These are phyloP conservation scores for Anoplolepis gracilipes DNA, from an alignment of 1,140 invertebrate genomes.

Conservation along the genomic window DNA sequence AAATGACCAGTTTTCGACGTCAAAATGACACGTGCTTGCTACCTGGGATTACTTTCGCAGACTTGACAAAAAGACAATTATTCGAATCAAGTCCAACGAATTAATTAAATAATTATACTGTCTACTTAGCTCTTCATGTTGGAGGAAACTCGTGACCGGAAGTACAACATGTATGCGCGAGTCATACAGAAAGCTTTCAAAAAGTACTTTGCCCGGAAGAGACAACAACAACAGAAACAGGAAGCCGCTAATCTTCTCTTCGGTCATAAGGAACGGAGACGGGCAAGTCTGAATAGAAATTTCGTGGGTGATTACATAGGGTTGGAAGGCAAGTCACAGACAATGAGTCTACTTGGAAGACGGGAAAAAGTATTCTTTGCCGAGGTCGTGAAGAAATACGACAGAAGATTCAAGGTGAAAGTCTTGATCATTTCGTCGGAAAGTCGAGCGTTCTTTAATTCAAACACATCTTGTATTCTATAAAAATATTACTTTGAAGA, in stretches of 20 bases:
- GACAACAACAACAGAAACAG: constrained; percentile 88
- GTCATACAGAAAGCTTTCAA: constrained; percentile 91
- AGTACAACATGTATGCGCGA: constrained; percentile 90
- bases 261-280: constrained; percentile 90
- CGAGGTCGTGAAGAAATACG: constrained; percentile 90
- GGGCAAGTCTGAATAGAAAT: constrained; percentile 90
- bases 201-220: constrained; percentile 89
- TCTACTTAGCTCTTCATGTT: constrained; percentile 89
- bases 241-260: constrained; percentile 88
- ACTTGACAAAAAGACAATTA: not conserved
- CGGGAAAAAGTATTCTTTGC: constrained; percentile 91
- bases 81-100: not conserved
- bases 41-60: not conserved
- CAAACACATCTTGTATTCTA: not conserved
- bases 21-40: too few species aligned
- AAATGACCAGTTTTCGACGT: too few species aligned
- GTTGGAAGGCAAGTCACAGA: constrained; percentile 88
- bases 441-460: constrained; percentile 26
- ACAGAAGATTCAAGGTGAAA: constrained; percentile 90
- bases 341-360: constrained; percentile 88
- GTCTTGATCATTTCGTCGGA: constrained; percentile 39
- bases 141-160: constrained; percentile 91
- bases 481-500: not conserved
- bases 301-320: constrained; percentile 93
- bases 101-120: constrained; percentile 17